phyloP scores from a whole-genome alignment of 2,888 invertebrate genomes.

The Drosophila acutilabella region DNA sequence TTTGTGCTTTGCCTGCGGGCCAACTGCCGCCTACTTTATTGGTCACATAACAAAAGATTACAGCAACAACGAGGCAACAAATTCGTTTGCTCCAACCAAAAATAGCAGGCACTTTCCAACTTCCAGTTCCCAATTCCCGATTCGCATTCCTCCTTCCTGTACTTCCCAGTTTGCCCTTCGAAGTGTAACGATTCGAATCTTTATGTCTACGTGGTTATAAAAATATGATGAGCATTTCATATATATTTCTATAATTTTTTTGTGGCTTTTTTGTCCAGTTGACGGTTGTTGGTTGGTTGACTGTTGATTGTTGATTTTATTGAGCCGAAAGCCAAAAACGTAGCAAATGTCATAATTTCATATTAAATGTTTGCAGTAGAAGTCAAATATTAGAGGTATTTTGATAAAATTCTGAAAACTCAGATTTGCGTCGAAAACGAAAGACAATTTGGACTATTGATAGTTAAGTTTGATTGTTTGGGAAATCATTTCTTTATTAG shows the following conservation, averaged over 20 bases:
- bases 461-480: no score
- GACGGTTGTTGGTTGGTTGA: constrained; percentile 20
- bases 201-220: constrained; percentile 80
- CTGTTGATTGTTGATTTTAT: constrained; percentile 67
- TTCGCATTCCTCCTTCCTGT: constrained; percentile 2
- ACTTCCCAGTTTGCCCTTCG: constrained; percentile 23
- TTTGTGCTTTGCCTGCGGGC: constrained; percentile 55
- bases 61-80: constrained; percentile 56
- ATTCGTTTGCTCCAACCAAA: constrained; percentile 44
- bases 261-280: constrained; percentile 25
- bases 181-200: constrained; percentile 66
- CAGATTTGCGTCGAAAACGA: no score
- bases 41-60: constrained; percentile 82
- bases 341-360: constrained; percentile 54
- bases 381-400: constrained; percentile 2
- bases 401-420: background rate
- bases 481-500: no score
- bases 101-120: constrained; percentile 12
- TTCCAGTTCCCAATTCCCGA: constrained; percentile 13
- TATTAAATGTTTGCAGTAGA: constrained; percentile 19
- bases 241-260: constrained; percentile 38
- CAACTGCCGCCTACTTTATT: constrained; percentile 78
- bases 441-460: no score
- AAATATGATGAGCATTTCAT: constrained; percentile 80
- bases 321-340: constrained; percentile 28